phyloP scores from a whole-genome alignment of 2,888 invertebrate genomes.

The Catocala sponsa region DNA sequence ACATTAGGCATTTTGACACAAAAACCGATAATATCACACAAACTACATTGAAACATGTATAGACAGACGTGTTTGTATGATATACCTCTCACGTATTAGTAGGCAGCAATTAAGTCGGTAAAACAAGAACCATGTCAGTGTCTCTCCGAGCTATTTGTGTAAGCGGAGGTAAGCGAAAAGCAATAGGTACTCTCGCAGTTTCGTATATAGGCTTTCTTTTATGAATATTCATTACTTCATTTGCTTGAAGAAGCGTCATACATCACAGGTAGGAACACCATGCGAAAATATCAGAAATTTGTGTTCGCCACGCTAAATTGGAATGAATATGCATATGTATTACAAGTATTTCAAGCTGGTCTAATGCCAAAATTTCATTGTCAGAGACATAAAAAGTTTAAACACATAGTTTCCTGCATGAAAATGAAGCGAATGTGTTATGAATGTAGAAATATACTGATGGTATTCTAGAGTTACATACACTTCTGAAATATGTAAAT shows the following conservation, averaged over 20 bases:
- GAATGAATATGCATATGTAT: slow-evolving; percentile 63
- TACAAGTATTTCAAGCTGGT: slow-evolving; percentile 51
- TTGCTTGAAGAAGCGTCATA: slow-evolving; percentile 79
- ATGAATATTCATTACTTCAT: slow-evolving; percentile 81
- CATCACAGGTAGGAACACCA: slow-evolving; percentile 69
- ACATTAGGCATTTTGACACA: too few species aligned
- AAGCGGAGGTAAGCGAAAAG: slow-evolving; percentile 62
- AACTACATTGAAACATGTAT: too few species aligned
- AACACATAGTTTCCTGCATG: slow-evolving; percentile 33
- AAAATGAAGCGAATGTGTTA: slow-evolving; percentile 43
- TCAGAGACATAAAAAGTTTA: slow-evolving; percentile 43
- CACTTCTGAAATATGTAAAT: slow-evolving; percentile 4
- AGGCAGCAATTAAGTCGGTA: slow-evolving; percentile 27
- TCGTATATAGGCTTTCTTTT: slow-evolving; percentile 66
- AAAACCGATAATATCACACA: too few species aligned
- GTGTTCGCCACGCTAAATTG: slow-evolving; percentile 55
- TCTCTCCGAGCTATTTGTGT: slow-evolving; percentile 57
- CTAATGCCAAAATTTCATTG: slow-evolving; percentile 51
- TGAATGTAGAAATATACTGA: slow-evolving; percentile 31
- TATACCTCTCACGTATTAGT: too few species aligned
- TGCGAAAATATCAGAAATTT: slow-evolving; percentile 61
- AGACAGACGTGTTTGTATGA: too few species aligned
- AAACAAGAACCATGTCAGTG: slow-evolving; percentile 45
- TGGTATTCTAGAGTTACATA: slow-evolving; percentile 11
- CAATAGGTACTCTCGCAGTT: slow-evolving; percentile 60